Base-by-base conservation (phyloP, 2,888 invertebrate species). In the Ephialtes manifestator region DNA sequence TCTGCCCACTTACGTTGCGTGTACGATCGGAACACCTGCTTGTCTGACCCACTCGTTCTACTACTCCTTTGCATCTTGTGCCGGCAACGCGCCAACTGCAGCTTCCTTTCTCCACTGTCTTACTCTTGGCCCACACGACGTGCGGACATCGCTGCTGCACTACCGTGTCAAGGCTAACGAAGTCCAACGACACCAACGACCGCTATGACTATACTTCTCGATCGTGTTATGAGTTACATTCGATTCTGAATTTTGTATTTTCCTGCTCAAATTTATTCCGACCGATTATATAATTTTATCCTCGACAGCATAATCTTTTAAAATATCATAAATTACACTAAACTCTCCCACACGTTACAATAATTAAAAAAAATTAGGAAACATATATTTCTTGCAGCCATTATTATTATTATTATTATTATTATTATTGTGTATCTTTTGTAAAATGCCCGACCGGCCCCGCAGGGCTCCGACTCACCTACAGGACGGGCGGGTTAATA, bases 21-120 rank as follows among this genome's bases (percentile, higher is more conserved):
- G 43, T 63, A 53, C 53, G 20, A 68, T 18, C 75, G 35, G 63
- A 60, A 28, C 75, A 76, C 75, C 82, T 71, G 82, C 82, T 46
- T 60, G 18, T 60, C 74, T 31, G 63, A 55, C 46, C 65, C 65
- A 31, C 82, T 79, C 72, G 55, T 72, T 83, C 70, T 76, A 75
- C 67, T 65, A 48, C 71, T 77, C 60, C 43, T 81, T 81, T 68
- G 68, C 80, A 74, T 72, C 72, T 85, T 74, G 74, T 68, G 63
- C 18, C 65, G 35, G 65, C 24, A 60, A 24, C 31, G 48, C 28
- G n/a, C 78, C 68, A 68, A 48, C 28, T 15, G 68, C 68, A 75
- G 68, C 58, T 79, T 76, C 80, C 63, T 63, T 63, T 63, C 63
- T 39, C 63, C 63, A 11, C 35, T 31, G 39, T 39, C 18, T 39